Evolutionary conservation across 2,797 vertebrate species (phyloP).

Genomic region (Syncerus caffer): DNA sequence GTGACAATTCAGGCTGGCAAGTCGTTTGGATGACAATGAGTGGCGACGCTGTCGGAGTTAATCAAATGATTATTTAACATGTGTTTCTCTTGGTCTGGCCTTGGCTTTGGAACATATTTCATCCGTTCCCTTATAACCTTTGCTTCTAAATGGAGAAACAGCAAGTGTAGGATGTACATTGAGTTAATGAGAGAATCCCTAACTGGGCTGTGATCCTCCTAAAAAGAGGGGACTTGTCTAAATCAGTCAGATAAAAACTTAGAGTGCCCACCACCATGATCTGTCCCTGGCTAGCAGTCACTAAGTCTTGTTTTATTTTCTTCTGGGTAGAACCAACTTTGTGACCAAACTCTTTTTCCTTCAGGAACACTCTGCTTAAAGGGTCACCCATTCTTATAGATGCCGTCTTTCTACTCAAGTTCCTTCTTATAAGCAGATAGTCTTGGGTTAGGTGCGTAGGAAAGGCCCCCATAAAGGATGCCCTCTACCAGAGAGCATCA

Average conservation of each 20-base stretch:
- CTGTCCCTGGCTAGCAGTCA: not conserved
- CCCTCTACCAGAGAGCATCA: not conserved
- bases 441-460: not conserved
- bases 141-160: not conserved
- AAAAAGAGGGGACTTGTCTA: not conserved
- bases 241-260: not conserved
- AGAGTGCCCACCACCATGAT: not conserved
- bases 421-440: not conserved
- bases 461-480: not conserved
- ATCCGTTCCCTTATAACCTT: not conserved
- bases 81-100: conserved; percentile 47
- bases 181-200: not conserved
- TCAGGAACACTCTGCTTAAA: not conserved
- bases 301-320: not conserved
- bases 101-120: conserved; percentile 49
- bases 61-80: conserved; percentile 72
- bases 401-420: not conserved
- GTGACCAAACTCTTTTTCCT: not conserved
- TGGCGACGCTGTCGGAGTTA: not conserved
- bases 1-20: conserved; percentile 43
- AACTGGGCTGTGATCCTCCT: not conserved
- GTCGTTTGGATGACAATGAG: conserved; percentile 39
- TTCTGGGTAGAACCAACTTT: not conserved
- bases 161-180: not conserved
- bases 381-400: not conserved